Percentiles rank a stretch among this genome's conserved stretches.
phyloP scores from a whole-genome alignment of 2,113 vertebrate species.

The Andinoacara biseriatus region DNA sequence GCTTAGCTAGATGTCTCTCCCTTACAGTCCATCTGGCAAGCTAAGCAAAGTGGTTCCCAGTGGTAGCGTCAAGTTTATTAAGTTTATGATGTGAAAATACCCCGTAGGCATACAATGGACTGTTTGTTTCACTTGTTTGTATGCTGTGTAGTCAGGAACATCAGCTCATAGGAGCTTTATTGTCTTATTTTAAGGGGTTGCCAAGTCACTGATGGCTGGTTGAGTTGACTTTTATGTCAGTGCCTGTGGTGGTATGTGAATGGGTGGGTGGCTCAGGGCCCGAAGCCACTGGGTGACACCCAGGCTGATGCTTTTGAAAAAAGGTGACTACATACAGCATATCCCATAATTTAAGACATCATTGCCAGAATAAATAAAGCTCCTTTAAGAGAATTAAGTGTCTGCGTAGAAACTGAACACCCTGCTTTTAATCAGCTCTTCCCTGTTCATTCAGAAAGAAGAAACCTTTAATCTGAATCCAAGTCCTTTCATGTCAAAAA shows the following conservation, averaged over 20 bases:
- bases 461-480: slow-evolving; percentile 50
- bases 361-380: slow-evolving; percentile 56
- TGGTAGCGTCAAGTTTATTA: neutral
- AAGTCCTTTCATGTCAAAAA: slow-evolving; percentile 36
- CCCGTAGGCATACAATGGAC: neutral
- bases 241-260: slow-evolving; percentile 31
- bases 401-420: slow-evolving; percentile 26
- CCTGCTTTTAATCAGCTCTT: slow-evolving; percentile 27
- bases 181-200: slow-evolving; percentile 40
- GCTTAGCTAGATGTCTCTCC: neutral
- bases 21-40: neutral
- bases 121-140: slow-evolving; percentile 10
- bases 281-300: slow-evolving; percentile 65
- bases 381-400: slow-evolving; percentile 43
- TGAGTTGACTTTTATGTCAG: slow-evolving; percentile 59
- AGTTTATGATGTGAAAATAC: slow-evolving; percentile 7
- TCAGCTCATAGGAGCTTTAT: slow-evolving; percentile 9
- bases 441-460: slow-evolving; percentile 10
- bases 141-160: neutral
- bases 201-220: slow-evolving; percentile 48
- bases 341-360: slow-evolving; percentile 64
- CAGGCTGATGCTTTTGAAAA: slow-evolving; percentile 37
- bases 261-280: slow-evolving; percentile 34
- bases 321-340: slow-evolving; percentile 18
- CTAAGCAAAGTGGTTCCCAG: neutral